Conservation (phyloP, 1,140 invertebrate species). For the Zaprionus vittiger region DNA sequence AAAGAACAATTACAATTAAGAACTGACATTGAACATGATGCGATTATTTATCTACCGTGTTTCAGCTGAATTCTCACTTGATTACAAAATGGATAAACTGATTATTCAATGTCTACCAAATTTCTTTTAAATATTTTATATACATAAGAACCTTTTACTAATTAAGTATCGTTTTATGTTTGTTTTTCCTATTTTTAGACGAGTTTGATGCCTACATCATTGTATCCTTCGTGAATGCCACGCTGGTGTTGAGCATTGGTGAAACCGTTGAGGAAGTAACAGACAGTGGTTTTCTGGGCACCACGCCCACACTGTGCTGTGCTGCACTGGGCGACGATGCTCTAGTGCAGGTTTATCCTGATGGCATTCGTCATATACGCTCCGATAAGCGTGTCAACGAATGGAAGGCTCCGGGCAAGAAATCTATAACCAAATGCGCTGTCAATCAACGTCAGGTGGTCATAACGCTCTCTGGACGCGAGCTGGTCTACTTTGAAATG, state of each 20-base stretch:
- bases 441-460: constrained; percentile 99
- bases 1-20: constrained; percentile 44
- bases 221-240: constrained; percentile 99
- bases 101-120: constrained; percentile 65
- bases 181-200: constrained; percentile 63
- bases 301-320: constrained; percentile 98
- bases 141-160: constrained; percentile 3
- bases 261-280: constrained; percentile 99
- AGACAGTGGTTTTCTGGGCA: constrained; percentile 99
- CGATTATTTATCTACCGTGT: constrained; percentile 82
- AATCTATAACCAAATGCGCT: constrained; percentile 98
- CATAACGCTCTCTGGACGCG: constrained; percentile 98
- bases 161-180: constrained; percentile 26
- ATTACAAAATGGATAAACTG: constrained; percentile 81
- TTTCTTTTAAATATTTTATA: background rate
- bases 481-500: constrained; percentile 99
- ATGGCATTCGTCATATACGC: constrained; percentile 99
- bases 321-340: constrained; percentile 98
- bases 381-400: constrained; percentile 99
- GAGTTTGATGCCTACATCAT: constrained; percentile 98
- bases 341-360: constrained; percentile 98
- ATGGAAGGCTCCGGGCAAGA: constrained; percentile 99
- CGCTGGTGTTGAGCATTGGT: constrained; percentile 99
- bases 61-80: constrained; percentile 84
- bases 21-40: constrained; percentile 80